phyloP scores from a whole-genome alignment of 2,888 invertebrate species.

The Augochlorella aurata region DNA sequence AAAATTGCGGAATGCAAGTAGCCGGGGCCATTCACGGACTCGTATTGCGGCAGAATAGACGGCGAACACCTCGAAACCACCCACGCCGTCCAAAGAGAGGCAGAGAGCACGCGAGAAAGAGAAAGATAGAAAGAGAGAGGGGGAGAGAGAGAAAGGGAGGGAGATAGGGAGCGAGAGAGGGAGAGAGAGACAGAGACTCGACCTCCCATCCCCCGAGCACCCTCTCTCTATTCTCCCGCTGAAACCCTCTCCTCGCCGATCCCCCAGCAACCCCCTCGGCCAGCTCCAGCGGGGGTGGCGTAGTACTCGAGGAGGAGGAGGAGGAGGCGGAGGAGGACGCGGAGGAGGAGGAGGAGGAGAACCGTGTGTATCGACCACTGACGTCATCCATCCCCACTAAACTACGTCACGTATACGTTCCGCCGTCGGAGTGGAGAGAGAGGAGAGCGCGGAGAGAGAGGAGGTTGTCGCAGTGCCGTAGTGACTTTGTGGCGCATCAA shows the following conservation, averaged over 20 bases:
- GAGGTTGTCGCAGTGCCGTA: slow-evolving; percentile 70
- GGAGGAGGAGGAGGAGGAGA: slow-evolving; percentile 66
- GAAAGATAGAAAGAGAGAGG: neutral
- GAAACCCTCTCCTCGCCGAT: slow-evolving; percentile 8
- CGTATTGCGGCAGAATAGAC: slow-evolving; percentile 68
- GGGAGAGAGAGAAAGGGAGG: neutral
- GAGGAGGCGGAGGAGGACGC: slow-evolving; percentile 59
- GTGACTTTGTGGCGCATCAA: slow-evolving; percentile 46
- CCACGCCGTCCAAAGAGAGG: slow-evolving; percentile 3
- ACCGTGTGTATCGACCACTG: slow-evolving; percentile 79
- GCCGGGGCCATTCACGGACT: slow-evolving; percentile 66
- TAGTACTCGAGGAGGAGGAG: slow-evolving; percentile 73
- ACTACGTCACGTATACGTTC: slow-evolving; percentile 77
- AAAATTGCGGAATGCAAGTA: slow-evolving; percentile 68
- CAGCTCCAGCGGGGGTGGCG: slow-evolving; percentile 65
- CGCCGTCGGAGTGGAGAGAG: slow-evolving; percentile 39
- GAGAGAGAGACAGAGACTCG: slow-evolving; percentile 34
- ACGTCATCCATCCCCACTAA: slow-evolving; percentile 77
- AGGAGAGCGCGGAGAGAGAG: slow-evolving; percentile 39
- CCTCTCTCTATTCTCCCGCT: slow-evolving; percentile 27
- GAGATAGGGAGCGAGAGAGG: neutral
- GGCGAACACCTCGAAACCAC: slow-evolving; percentile 57
- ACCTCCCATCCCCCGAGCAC: slow-evolving; percentile 7
- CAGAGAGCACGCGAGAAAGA: neutral
- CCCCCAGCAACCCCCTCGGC: slow-evolving; percentile 26